Base-by-base conservation (phyloP, 1,140 invertebrate species). In the Drosophila sturtevanti region DNA sequence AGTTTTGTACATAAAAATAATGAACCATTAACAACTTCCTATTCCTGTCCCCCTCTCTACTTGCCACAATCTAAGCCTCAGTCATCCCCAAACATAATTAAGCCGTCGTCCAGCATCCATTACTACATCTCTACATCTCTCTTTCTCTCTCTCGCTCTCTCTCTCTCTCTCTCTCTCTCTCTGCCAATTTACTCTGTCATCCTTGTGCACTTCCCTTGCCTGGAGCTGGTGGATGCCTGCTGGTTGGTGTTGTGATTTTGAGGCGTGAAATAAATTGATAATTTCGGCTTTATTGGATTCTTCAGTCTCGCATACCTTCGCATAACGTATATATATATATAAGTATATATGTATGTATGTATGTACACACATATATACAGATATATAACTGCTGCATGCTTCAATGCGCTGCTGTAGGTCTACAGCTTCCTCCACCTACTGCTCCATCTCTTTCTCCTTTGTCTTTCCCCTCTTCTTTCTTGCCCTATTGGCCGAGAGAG, bases 241-340 rank as follows among this genome's bases (percentile, higher is more conserved):
- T 77, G 72, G 66, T 60, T 79, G 16, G 41, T 21, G 79, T 72
- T 89, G 70, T 89, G 85, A 90, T 80, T 80, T 81, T 38, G 66
- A 89, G 85, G 85, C 85, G 85, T 89, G 86, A 89, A 89, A 89
- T 89, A 89, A 90, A 89, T 90, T 86, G 85, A 89, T 89, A 89
- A 89, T 89, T 89, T 89, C 60, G 85, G 63, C 86, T 77, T 89
- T 89, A 89, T 90, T 90, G 85, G 85, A 89, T 89, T 89, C 75
- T 56, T 44, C 59, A 31, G 37, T 10, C 63, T 41, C 52, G 59
- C 81, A 85, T 84, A 68, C 80, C 38, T 65, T 24, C 44, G 66
- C 59, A 55, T 37, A 38, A 9, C 59, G 52, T 64, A 55, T 55
- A 37, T 52, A 68, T 52, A 35, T 70, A 27, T 27, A 21, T 64